Evolutionary conservation across 2,113 vertebrate species (phyloP).

Genomic region (Pluvianellus socialis): DNA sequence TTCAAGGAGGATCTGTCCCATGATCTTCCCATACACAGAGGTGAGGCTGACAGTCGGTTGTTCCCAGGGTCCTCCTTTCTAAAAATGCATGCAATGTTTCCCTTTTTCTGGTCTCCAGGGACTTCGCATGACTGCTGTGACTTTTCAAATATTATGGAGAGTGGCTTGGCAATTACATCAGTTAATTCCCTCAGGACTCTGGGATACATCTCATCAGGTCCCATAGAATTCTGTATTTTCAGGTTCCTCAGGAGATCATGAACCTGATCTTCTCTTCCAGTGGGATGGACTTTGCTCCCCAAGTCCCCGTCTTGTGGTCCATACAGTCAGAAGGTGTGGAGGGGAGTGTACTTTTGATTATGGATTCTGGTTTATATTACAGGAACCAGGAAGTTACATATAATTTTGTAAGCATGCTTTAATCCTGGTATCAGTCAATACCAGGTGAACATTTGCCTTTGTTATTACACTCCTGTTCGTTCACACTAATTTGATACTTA

Average conservation of each 20-base stretch:
- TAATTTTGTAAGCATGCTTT: not conserved
- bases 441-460: not conserved
- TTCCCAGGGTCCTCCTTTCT: not conserved
- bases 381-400: not conserved
- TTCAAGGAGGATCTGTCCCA: not conserved
- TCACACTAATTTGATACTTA: not conserved
- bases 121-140: too few relatives aligned
- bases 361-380: not conserved
- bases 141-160: not conserved
- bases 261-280: not conserved
- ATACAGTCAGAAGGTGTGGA: not conserved
- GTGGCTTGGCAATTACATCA: not conserved
- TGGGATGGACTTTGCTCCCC: not conserved
- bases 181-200: not conserved
- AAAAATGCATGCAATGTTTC: not conserved
- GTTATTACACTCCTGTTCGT: not conserved
- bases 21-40: too few relatives aligned
- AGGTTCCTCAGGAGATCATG: not conserved
- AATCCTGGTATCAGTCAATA: not conserved
- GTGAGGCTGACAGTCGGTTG: too few relatives aligned
- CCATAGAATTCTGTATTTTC: not conserved
- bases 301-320: not conserved
- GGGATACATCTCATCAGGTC: not conserved
- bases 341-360: not conserved
- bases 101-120: too few relatives aligned